phyloP scores from a whole-genome alignment of 35 echinoderm and acorn worm species.

The Eucidaris tribuloides region DNA sequence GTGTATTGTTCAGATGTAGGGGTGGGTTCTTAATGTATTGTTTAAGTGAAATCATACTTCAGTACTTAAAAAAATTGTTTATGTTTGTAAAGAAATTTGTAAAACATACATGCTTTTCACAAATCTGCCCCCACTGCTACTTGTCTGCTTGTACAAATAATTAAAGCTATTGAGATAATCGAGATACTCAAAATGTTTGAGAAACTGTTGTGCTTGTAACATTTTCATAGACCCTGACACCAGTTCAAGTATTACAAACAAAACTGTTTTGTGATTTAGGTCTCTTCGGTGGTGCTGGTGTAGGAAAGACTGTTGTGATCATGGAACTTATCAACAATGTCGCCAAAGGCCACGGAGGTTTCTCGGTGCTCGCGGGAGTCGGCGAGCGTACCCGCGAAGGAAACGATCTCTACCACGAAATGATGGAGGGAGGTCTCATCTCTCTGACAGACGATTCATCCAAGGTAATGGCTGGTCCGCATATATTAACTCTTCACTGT shows the following conservation, averaged over 20 bases:
- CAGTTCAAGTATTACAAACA: neutral
- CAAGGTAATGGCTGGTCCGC: too few species aligned
- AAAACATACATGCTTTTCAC: too few species aligned
- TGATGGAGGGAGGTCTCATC: constrained; percentile 99
- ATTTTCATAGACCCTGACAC: too few species aligned
- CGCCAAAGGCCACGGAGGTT: constrained; percentile 99
- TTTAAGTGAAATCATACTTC: too few species aligned
- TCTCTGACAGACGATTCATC: constrained; percentile 91
- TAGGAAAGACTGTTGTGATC: constrained; percentile 99
- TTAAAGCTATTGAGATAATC: too few species aligned
- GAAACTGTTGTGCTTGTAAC: neutral
- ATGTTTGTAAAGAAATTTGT: too few species aligned
- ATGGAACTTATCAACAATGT: constrained; percentile 99
- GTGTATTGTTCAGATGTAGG: too few species aligned
- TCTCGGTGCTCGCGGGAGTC: constrained; percentile 98
- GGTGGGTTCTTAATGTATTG: too few species aligned
- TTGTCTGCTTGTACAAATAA: too few species aligned
- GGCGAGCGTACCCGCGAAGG: constrained; percentile 98
- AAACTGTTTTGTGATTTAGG: constrained; percentile 17
- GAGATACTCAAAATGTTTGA: neutral
- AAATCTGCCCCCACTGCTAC: too few species aligned
- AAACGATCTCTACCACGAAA: constrained; percentile 99
- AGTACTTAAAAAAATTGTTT: too few species aligned
- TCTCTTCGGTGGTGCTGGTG: constrained; percentile 98
- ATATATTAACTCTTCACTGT: too few species aligned